Percentiles rank a stretch among this genome's conserved stretches.
Conservation (phyloP, 2,113 vertebrate genomes). For the Cyprinodon tularosa region DNA sequence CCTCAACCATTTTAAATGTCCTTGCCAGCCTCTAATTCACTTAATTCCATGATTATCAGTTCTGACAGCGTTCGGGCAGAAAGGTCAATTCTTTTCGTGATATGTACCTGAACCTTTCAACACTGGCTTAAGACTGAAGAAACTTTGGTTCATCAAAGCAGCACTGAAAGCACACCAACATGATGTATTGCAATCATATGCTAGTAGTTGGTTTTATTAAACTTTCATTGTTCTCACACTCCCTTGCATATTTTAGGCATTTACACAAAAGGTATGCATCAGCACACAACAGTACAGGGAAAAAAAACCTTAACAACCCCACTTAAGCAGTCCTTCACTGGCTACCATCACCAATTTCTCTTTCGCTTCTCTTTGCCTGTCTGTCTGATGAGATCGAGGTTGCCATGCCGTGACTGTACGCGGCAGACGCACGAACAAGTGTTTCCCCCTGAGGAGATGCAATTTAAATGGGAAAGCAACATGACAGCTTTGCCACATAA, state of each 20-base stretch:
- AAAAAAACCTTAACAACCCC: constrained; percentile 24
- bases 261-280: constrained; percentile 56
- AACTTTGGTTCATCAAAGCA: constrained; percentile 27
- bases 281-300: constrained; percentile 42
- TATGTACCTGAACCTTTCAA: constrained; percentile 65
- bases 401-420: constrained; percentile 71
- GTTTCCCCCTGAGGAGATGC: constrained; percentile 66
- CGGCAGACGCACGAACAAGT: constrained; percentile 63
- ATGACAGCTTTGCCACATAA: constrained; percentile 72
- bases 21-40: constrained; percentile 75
- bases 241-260: constrained; percentile 41
- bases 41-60: constrained; percentile 82
- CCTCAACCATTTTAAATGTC: constrained; percentile 66
- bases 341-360: constrained; percentile 34
- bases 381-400: constrained; percentile 69
- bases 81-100: constrained; percentile 73
- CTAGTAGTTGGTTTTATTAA: constrained; percentile 56
- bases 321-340: constrained; percentile 27
- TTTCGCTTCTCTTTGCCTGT: constrained; percentile 31
- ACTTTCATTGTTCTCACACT: constrained; percentile 60
- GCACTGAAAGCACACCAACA: constrained; percentile 19
- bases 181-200: constrained; percentile 44
- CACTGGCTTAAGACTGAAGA: constrained; percentile 32
- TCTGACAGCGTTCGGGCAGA: constrained; percentile 66
- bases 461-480: constrained; percentile 72